Conservation (phyloP, 2,888 invertebrate genomes). For the Melitaea athalia region DNA sequence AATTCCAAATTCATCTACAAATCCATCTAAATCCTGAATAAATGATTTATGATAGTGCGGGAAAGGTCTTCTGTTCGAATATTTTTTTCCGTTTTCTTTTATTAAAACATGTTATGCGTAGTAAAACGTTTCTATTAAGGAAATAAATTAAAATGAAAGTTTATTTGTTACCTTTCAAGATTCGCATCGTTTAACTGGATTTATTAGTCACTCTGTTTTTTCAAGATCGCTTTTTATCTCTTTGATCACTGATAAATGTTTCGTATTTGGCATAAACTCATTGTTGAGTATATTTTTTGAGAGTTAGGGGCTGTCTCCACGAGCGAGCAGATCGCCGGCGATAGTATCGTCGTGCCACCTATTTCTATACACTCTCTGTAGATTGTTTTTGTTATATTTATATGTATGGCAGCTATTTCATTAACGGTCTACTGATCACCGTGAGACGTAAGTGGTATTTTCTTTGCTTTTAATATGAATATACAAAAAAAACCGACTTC, state of each 20-base stretch:
- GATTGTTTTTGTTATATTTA: neutral
- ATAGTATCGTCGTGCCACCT: too few relatives aligned
- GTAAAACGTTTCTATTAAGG: conserved; percentile 28
- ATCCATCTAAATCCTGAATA: neutral
- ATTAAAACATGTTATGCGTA: conserved; percentile 16
- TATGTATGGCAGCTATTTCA: too few relatives aligned
- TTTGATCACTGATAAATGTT: neutral
- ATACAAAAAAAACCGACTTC: neutral
- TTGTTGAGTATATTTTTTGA: too few relatives aligned
- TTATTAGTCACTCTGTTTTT: conserved; percentile 9
- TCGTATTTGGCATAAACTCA: neutral
- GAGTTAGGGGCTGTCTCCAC: too few relatives aligned
- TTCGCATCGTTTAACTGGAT: conserved; percentile 17
- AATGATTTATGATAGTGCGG: neutral
- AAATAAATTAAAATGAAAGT: conserved; percentile 30
- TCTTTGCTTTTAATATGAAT: neutral
- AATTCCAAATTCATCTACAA: too few relatives aligned
- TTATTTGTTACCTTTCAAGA: conserved; percentile 29
- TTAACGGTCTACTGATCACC: neutral
- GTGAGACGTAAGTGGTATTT: neutral
- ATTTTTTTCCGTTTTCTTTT: neutral
- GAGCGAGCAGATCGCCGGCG: too few relatives aligned
- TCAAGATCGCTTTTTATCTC: neutral
- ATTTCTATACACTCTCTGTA: too few relatives aligned
- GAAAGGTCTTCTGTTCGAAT: neutral